These are phyloP conservation scores for Eriocheir sinensis DNA, from an alignment of 1,140 invertebrate genomes.

Conservation along the genomic window DNA sequence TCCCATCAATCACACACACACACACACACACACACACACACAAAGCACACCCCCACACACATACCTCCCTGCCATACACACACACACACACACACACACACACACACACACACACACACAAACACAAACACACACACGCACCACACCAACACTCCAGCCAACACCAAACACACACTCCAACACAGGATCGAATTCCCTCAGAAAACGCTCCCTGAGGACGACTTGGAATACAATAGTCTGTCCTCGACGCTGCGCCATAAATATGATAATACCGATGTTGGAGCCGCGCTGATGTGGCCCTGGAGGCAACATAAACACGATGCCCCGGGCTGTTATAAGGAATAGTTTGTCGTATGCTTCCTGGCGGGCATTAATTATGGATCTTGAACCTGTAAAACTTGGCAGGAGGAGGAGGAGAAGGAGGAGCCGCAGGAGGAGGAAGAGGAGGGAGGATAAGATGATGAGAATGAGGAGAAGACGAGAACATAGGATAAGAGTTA, in stretches of 20 bases:
- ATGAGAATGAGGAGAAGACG: not conserved
- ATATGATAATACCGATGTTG: constrained; percentile 72
- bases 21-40: no score
- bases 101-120: not conserved
- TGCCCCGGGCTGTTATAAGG: constrained; percentile 58
- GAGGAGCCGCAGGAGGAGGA: not conserved
- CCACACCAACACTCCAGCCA: no score
- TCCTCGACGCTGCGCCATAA: constrained; percentile 62
- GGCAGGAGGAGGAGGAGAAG: not conserved
- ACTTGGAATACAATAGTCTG: constrained; percentile 52
- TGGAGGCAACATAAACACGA: constrained; percentile 62
- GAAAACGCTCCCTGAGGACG: not conserved
- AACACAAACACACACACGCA: not conserved
- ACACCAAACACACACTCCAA: not conserved
- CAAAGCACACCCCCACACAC: no score
- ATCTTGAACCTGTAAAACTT: constrained; percentile 53
- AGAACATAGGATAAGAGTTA: no score
- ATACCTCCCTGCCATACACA: no score
- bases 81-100: not conserved
- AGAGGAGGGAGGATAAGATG: not conserved
- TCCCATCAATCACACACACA: constrained; percentile 34
- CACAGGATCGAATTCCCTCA: not conserved
- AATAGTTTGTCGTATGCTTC: constrained; percentile 70
- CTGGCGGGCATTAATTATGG: constrained; percentile 73
- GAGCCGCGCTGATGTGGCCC: constrained; percentile 53